Evolutionary conservation across 1,140 invertebrate genomes (phyloP).

Genomic region (Drosophila burlai): DNA sequence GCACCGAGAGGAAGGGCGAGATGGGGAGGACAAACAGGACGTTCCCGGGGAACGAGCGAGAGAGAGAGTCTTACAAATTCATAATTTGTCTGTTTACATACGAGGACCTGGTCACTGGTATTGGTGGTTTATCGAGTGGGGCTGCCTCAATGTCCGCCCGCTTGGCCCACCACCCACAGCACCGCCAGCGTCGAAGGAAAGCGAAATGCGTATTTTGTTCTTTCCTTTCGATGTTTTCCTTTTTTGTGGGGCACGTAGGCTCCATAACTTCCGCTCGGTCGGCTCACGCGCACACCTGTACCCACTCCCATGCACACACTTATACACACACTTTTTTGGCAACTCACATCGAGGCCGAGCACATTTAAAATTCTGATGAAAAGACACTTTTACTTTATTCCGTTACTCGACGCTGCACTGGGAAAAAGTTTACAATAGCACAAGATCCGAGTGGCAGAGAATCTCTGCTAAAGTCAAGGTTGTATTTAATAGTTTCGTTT

Average conservation of each 20-base stretch:
- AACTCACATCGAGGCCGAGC: slow-evolving; percentile 47
- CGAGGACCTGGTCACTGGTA: slow-evolving; percentile 52
- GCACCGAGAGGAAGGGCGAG: slow-evolving; percentile 8
- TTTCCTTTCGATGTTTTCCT: slow-evolving; percentile 1
- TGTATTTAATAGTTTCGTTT: too few species aligned
- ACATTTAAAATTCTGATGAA: slow-evolving; percentile 83
- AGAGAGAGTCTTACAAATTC: slow-evolving; percentile 74
- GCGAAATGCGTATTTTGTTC: slow-evolving; percentile 51
- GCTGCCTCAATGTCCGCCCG: slow-evolving; percentile 70
- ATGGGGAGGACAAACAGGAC: slow-evolving; percentile 16
- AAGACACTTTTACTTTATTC: slow-evolving; percentile 76
- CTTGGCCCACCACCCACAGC: slow-evolving; percentile 49
- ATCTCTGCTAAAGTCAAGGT: background rate
- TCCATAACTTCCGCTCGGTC: slow-evolving; percentile 79
- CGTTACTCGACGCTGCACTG: slow-evolving; percentile 27
- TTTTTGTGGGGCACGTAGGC: slow-evolving; percentile 66
- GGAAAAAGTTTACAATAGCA: background rate
- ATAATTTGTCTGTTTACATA: slow-evolving; percentile 78
- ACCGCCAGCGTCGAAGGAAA: slow-evolving; percentile 48
- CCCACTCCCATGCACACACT: slow-evolving; percentile 48
- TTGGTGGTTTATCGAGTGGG: slow-evolving; percentile 71
- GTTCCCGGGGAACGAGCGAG: background rate
- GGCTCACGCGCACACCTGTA: slow-evolving; percentile 76
- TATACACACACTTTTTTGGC: slow-evolving; percentile 47
- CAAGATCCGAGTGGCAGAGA: background rate